Evolutionary conservation across 2,888 invertebrate species (phyloP).

Genomic region (Folsomia candida): DNA sequence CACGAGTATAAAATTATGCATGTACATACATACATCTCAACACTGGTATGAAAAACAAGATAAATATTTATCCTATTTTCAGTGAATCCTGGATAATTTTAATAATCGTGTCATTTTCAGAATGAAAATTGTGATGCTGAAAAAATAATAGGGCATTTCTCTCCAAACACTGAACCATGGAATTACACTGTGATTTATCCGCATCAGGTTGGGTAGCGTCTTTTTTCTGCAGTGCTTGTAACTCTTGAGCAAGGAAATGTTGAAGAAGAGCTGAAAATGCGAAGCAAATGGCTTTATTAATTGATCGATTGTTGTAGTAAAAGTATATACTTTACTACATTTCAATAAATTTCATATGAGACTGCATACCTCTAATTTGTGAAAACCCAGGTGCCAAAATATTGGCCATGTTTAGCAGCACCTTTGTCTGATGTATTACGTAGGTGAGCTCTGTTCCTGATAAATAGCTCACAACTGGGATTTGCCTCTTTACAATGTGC

Average conservation of each 20-base stretch:
- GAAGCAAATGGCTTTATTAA: background rate
- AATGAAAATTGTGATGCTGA: no score
- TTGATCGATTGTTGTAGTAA: background rate
- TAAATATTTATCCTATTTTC: no score
- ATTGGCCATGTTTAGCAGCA: conserved; percentile 36
- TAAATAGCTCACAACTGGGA: conserved; percentile 23
- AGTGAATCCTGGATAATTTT: no score
- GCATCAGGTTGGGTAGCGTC: no score
- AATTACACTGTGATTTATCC: no score
- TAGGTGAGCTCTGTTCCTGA: conserved; percentile 24
- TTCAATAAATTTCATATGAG: background rate
- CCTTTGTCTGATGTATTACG: conserved; percentile 29
- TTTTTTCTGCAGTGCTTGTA: conserved; percentile 9
- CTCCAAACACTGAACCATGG: no score
- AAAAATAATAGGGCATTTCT: no score
- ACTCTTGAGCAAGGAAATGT: conserved; percentile 35
- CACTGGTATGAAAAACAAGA: no score
- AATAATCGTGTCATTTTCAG: no score
- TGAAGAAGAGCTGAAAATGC: conserved; percentile 28
- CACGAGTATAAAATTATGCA: no score
- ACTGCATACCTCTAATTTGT: conserved; percentile 25
- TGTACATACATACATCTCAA: no score
- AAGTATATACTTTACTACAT: background rate
- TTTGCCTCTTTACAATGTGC: conserved; percentile 28
- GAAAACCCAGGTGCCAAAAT: conserved; percentile 40